Base-by-base conservation (phyloP, 1,140 invertebrate genomes). In the Plutomurus gul region DNA sequence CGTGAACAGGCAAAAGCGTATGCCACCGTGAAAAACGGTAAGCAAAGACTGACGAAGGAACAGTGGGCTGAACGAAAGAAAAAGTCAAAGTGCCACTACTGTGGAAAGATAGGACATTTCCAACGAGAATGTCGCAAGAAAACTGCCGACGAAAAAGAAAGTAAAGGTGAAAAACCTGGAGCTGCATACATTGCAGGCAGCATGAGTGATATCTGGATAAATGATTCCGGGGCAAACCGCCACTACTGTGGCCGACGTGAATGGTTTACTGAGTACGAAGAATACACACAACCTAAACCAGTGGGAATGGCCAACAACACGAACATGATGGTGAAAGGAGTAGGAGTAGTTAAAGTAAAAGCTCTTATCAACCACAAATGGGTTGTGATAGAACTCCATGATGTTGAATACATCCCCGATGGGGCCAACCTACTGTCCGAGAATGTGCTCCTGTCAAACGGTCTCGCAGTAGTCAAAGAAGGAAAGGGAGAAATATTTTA, bases 401-500 rank as follows among this genome's bases (percentile, higher is more conserved):
- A 76, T 27, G 72, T 75, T n/a, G 22, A 60, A 18, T 77, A 82
- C 51, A 75, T 82, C 16, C 81, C 81, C 5, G 75, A 56, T n/a
- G 43, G 37, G 1, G 36, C 37, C 13, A 82, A 82, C 30, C 40
- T 82, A 3, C 80, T 82, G 20, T 82, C 81, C 10, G 81, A 82
- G 37, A 30, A 25, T 25, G 71, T 74, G 0, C 80, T 82, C 78
- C 16, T 51, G 7, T 20, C 72, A 7, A 79, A 79, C n/a, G 80
- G 80, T 4, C 79, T 37, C 27, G 33, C 22, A 4, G 47, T 80
- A 16, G n/a, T 73, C 6, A 7, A 71, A 25, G 71, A 73, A 22
- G 30, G 8, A 4, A 30, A 78, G 25, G 10, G 10, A 25, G 22
- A 4, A 11, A 51, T 27, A 4, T 74, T 74, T 22, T 10, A 46